These are phyloP conservation scores for Eudyptes chrysolophus DNA, from an alignment of 2,113 vertebrate genomes.

Conservation along the genomic window DNA sequence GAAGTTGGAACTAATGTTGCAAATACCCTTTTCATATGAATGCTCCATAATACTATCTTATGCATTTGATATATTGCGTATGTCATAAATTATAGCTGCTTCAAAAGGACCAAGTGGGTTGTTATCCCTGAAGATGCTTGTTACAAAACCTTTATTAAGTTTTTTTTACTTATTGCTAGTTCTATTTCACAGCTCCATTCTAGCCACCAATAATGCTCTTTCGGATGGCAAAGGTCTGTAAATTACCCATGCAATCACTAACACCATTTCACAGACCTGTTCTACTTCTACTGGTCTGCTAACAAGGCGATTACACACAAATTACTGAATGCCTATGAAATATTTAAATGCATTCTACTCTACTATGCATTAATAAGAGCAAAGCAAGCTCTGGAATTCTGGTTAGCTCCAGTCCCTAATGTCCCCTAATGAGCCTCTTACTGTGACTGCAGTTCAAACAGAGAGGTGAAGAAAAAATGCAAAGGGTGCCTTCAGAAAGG, in stretches of 20 bases:
- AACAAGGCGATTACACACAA: constrained; percentile 94
- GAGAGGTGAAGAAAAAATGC: constrained; percentile 89
- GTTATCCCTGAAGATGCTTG: constrained; percentile 92
- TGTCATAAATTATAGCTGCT: constrained; percentile 99
- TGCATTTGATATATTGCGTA: constrained; percentile 99
- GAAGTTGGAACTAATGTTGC: constrained; percentile 99
- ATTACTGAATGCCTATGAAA: constrained; percentile 96
- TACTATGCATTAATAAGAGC: constrained; percentile 97
- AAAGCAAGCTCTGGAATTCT: constrained; percentile 88
- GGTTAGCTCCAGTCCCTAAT: constrained; percentile 88
- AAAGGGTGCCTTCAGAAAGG: constrained; percentile 85
- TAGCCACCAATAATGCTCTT: constrained; percentile 78
- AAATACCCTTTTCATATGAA: constrained; percentile 99
- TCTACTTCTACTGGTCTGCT: constrained; percentile 88
- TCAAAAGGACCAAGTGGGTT: constrained; percentile 90
- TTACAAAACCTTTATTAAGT: constrained; percentile 89
- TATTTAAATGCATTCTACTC: constrained; percentile 95
- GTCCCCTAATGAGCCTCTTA: constrained; percentile 92
- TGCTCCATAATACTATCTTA: constrained; percentile 97
- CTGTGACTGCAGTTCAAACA: constrained; percentile 91
- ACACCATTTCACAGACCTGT: constrained; percentile 86
- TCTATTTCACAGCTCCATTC: constrained; percentile 82
- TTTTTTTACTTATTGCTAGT: constrained; percentile 84
- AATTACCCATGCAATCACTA: constrained; percentile 86
- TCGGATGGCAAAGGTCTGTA: constrained; percentile 83